Evolutionary conservation across 2,888 invertebrate species (phyloP), one percentile per base, ranked within the genome.

Genomic region (Allophyes oxyacanthae): DNA sequence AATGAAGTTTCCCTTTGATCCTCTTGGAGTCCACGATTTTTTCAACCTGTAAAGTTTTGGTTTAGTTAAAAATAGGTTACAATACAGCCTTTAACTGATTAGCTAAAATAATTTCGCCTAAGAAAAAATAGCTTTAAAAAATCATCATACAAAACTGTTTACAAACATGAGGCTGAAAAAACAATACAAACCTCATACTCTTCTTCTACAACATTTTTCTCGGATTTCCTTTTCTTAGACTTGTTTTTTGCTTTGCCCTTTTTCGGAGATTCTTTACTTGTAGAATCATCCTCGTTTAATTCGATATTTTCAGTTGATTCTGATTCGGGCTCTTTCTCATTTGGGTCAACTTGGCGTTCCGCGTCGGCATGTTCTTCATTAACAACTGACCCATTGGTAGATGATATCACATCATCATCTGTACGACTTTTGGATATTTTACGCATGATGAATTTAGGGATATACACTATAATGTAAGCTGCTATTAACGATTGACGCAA

Each of bases 1-100:
- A 97, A 77, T 96, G 96, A 1, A 95, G 89, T 48, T 95, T 95
- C 1, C 97, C 96, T 77, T 95, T 95, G 7, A 96, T 95, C 42
- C 94, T 95, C 82, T 97, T 97, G 9, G 96, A 95, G 66, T 95
- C 96, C 10, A 97, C 84, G 15, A 97, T 94, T 77, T 95, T 95
- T 67, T 97, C 96, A 2, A 97, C 97, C 96, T 96, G 52, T 20
- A 83, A 79, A 36, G 33, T 14, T 20, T 20, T 20, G 20, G 20
- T 2, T 48, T 9, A 33, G 1, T 2, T 14, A 36, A 13, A 14
- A 5, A 28, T 8, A 28, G 6, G 28, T 8, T 28, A 6, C 8
- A 28, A 28, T 28, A 1, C 6, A 28, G 28, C n/a, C 9, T 32
- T 10, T 10, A 32, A 32, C n/a, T n/a, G n/a, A 32, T n/a, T 7